These are phyloP conservation scores for Cettia cetti DNA, from an alignment of 2,113 vertebrate species.

Conservation along the genomic window DNA sequence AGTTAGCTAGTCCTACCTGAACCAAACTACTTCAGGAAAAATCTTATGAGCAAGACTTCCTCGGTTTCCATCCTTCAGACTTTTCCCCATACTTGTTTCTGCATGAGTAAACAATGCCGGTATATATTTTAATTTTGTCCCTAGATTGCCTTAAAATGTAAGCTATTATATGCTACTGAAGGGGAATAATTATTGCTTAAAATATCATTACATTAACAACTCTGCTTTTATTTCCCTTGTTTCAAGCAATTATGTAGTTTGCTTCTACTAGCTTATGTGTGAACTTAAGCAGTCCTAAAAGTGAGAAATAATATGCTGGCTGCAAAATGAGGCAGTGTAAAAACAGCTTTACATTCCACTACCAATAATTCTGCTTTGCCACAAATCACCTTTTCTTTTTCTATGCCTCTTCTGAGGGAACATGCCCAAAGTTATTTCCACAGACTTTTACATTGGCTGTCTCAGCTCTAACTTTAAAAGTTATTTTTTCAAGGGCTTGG, in stretches of 20 bases:
- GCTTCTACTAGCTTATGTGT: neutral
- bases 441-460: neutral
- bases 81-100: neutral
- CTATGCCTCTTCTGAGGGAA: neutral
- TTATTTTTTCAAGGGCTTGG: neutral
- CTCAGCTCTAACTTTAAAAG: neutral
- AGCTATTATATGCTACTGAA: neutral
- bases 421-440: neutral
- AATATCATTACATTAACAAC: neutral
- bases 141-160: neutral
- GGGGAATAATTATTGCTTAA: constrained; percentile 20
- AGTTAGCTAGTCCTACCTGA: neutral
- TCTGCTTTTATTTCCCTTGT: constrained; percentile 18
- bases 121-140: neutral
- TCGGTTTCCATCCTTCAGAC: neutral
- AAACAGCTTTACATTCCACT: neutral
- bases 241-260: constrained; percentile 27
- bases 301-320: neutral
- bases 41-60: neutral
- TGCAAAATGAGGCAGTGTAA: neutral
- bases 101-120: neutral
- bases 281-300: neutral
- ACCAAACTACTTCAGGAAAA: neutral
- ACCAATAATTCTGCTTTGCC: neutral
- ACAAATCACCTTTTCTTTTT: neutral